A percentile compares a stretch with the other conserved stretches of the same genome.
phyloP scores from a whole-genome alignment of 1,140 invertebrate genomes.

The Trigoniulus corallinus region DNA sequence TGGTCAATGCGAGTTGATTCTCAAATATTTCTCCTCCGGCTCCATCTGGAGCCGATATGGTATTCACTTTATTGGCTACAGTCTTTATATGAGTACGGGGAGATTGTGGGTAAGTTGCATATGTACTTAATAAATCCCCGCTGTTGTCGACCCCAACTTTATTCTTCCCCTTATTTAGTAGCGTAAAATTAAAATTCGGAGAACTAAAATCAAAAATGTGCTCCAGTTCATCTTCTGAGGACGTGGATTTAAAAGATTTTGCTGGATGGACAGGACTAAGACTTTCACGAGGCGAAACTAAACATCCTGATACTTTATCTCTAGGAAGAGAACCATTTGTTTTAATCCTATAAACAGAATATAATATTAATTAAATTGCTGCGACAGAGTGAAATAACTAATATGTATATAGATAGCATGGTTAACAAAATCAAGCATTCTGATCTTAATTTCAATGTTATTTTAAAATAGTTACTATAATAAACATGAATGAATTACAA shows the following conservation, averaged over 20 bases:
- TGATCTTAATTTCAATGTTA: no score
- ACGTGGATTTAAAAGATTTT: constrained; percentile 13
- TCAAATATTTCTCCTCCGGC: constrained; percentile 16
- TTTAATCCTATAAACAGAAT: constrained; percentile 46
- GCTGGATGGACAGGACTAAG: background rate
- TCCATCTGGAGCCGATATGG: background rate
- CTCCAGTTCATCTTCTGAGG: constrained; percentile 22
- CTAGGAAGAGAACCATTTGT: constrained; percentile 72
- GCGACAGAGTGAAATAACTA: background rate
- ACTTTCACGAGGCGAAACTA: background rate
- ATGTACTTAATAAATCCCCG: background rate
- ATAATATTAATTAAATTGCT: background rate
- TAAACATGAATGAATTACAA: no score
- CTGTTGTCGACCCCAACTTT: background rate
- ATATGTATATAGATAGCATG: no score
- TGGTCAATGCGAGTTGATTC: constrained; percentile 26
- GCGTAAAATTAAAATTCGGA: background rate
- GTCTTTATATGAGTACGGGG: constrained; percentile 47
- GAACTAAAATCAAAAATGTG: constrained; percentile 19
- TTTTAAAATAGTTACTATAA: no score
- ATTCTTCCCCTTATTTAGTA: background rate
- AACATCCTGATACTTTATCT: constrained; percentile 27
- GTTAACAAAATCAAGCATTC: no score
- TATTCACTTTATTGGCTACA: constrained; percentile 16
- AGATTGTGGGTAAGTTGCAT: constrained; percentile 19